Evolutionary conservation across 2,113 vertebrate genomes (phyloP), one percentile per base, ranked within the genome.

Genomic region (Mormyrus iriodes): DNA sequence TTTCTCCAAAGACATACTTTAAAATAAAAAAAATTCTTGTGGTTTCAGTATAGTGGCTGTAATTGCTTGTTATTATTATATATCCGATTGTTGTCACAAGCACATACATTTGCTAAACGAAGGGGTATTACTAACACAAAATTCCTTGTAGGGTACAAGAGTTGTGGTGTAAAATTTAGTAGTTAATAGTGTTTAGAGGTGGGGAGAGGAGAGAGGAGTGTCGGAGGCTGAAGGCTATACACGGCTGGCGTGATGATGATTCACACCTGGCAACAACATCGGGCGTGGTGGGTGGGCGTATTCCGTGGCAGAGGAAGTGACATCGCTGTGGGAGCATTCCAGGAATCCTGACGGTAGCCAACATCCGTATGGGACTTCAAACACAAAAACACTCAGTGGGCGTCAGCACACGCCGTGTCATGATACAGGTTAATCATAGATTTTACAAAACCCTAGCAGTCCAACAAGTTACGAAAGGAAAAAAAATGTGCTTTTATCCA

Each of bases 341-440:
- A n/a, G 53, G 88, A 83, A 85, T 39, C 31, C 24, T 0, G 0
- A 27, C 6, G 21, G 0, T 48, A 17, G 21, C 35, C 49, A 27
- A 42, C 27, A 21, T 89, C 82, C 21, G 19, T 24, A 51, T 46
- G 31, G 39, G 5, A 84, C 79, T 17, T 89, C 88, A 82, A 88
- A 88, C 73, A 13, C 69, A n/a, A 21, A 51, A 2, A 27, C 24
- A 21, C 79, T 39, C n/a, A 31, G 65, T 46, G n/a, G 73, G 73
- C 27, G 35, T 88, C 5, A 17, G 49, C 58, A 52, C 52, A 31
- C 1, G 48, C 49, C 0, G 19, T 31, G 12, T 39, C 21, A 61
- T 31, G 35, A 24, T 83, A 8, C 51, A 73, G 79, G 90, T 91
- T 90, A 90, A 89, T 55, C 89, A 91, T 90, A 89, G 19, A 82